phyloP scores from a whole-genome alignment of 2,797 vertebrate species.

The Ctenosaura bakeri region DNA sequence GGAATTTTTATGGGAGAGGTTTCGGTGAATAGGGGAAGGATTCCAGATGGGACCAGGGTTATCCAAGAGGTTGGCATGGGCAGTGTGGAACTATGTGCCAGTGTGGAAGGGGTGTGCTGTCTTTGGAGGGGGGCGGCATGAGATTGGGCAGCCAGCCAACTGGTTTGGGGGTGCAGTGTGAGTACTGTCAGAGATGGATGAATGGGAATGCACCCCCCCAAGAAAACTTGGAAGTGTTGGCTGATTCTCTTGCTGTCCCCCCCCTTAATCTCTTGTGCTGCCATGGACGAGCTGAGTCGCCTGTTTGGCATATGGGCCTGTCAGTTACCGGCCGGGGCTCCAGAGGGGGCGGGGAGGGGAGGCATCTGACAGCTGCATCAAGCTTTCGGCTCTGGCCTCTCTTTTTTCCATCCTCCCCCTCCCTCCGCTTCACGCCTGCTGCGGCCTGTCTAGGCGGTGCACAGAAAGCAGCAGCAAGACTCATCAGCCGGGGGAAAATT shows the following conservation, averaged over 20 bases:
- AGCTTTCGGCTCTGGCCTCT: background rate
- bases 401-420: background rate
- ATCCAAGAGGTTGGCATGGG: background rate
- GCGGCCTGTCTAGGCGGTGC: too few relatives aligned
- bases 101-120: too few relatives aligned
- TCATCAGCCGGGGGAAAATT: background rate
- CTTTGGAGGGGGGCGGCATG: too few relatives aligned
- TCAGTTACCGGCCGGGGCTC: conserved; percentile 3
- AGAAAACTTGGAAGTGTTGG: background rate
- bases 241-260: conserved; percentile 42
- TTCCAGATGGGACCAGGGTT: background rate
- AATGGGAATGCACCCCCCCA: background rate
- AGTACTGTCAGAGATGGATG: background rate
- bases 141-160: background rate
- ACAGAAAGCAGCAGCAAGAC: background rate
- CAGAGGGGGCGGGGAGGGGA: background rate
- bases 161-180: background rate
- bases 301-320: conserved; percentile 37
- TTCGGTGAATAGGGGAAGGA: conserved; percentile 38
- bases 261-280: background rate
- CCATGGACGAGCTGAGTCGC: background rate
- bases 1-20: background rate
- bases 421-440: background rate
- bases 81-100: too few relatives aligned
- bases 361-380: background rate